Base-by-base conservation (phyloP, 1,140 invertebrate genomes). In the Drosophila athabasca region DNA sequence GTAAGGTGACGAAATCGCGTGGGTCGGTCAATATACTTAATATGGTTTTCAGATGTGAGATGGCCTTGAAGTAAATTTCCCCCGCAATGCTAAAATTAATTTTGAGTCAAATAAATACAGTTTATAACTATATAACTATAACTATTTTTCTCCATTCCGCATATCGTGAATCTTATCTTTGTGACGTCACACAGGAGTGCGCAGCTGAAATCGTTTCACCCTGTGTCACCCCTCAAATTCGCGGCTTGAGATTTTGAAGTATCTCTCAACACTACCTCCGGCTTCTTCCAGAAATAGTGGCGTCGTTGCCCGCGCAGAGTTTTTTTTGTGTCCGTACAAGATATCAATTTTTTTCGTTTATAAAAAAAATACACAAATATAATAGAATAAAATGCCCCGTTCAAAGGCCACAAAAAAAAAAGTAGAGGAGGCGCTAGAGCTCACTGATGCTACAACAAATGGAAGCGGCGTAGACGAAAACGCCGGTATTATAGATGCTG, bases 231-330 rank as follows among this genome's bases (percentile, higher is more conserved):
- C 17, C 17, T 35, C 31, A 9, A 1, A 9, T 35, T 35, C 2
- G 1, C 31, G 31, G 0, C 31, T 31, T 31, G 29, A 31, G 7
- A 9, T 3, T 2, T 31, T 31, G 29, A 8, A 31, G 29, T 8
- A 31, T 31, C 29, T 58, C 58, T 24, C 19, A 64, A n/a, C 24
- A 45, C 52, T 19, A 19, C 17, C 17, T 19, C 17, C 17, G 17
- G 79, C 79, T 77, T 79, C 17, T 31, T 19, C 11, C 6, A 49
- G 26, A 64, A n/a, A 44, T 59, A 50, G 77, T 41, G 50, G 65
- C 71, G 68, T 52, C 62, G 62, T 82, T 82, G 62, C 79, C 76
- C 78, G 78, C 78, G 79, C 78, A 82, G 73, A 49, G 61, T 73
- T 57, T 62, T 67, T 55, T 53, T 22, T 53, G 11, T 31, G 45